Evolutionary conservation across 2,888 invertebrate species (phyloP).

Genomic region (Agonopterix subpropinquella): DNA sequence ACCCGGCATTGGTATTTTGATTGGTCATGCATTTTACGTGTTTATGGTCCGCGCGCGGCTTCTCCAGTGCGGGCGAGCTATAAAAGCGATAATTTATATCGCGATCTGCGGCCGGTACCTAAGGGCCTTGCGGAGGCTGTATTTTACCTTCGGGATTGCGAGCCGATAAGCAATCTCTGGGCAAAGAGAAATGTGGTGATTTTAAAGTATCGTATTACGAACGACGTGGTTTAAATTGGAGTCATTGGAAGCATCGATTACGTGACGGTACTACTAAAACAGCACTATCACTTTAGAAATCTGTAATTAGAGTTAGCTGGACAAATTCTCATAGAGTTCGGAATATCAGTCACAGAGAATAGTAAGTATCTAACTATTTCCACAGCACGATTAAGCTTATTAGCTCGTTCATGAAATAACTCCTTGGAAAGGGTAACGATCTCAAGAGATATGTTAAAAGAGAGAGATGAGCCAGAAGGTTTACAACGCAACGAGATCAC

Average conservation of each 20-base stretch:
- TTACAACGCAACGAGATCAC: too few species aligned
- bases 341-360: too few species aligned
- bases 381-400: too few species aligned
- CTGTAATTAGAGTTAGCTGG: too few species aligned
- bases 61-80: slow-evolving; percentile 54
- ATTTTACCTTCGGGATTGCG: slow-evolving; percentile 32
- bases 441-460: too few species aligned
- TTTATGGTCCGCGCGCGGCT: slow-evolving; percentile 56
- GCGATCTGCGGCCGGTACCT: slow-evolving; percentile 37
- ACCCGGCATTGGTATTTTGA: slow-evolving; percentile 73
- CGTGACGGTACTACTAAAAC: too few species aligned
- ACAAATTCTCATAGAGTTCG: too few species aligned
- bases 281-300: too few species aligned
- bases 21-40: slow-evolving; percentile 76
- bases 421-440: too few species aligned
- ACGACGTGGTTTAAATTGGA: not conserved
- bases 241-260: not conserved
- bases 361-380: too few species aligned
- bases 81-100: slow-evolving; percentile 66
- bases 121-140: slow-evolving; percentile 36
- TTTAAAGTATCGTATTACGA: slow-evolving; percentile 7
- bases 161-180: slow-evolving; percentile 34
- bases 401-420: too few species aligned
- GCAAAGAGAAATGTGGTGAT: slow-evolving; percentile 8
- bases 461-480: too few species aligned